phyloP scores from a whole-genome alignment of 1,140 invertebrate species.

The Euborellia annulipes region DNA sequence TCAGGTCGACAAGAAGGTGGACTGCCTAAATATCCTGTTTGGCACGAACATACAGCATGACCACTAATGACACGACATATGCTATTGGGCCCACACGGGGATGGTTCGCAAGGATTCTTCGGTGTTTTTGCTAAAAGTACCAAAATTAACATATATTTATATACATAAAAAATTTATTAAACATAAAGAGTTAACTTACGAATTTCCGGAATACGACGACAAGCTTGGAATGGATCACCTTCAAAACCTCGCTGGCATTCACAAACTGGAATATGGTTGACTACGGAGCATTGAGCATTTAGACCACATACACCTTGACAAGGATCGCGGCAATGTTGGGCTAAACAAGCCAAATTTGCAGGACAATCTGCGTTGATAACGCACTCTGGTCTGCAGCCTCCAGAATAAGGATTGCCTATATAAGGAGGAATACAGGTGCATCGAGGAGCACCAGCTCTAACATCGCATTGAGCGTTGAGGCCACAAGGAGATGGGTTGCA shows the following conservation, averaged over 20 bases:
- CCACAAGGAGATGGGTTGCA: conserved; percentile 70
- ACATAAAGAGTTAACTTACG: conserved; percentile 29
- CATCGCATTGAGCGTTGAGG: conserved; percentile 57
- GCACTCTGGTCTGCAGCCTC: conserved; percentile 55
- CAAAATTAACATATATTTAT: conserved; percentile 12
- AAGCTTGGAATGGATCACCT: conserved; percentile 69
- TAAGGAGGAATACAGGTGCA: conserved; percentile 75
- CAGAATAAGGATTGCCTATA: conserved; percentile 45
- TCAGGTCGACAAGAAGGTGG: conserved; percentile 63
- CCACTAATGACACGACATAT: conserved; percentile 52
- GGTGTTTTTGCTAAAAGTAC: conserved; percentile 25
- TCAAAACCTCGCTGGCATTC: conserved; percentile 54
- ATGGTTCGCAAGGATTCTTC: conserved; percentile 56
- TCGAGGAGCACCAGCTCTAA: conserved; percentile 42
- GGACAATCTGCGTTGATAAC: conserved; percentile 63
- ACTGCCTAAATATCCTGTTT: conserved; percentile 52
- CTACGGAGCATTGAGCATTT: conserved; percentile 59
- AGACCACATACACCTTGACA: conserved; percentile 69
- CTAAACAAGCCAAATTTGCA: conserved; percentile 61
- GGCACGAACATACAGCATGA: conserved; percentile 62
- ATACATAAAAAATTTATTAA: background rate
- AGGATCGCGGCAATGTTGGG: conserved; percentile 68
- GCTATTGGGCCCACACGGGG: conserved; percentile 66
- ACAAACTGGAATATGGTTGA: conserved; percentile 67
- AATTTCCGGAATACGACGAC: conserved; percentile 38